phyloP scores from a whole-genome alignment of 2,113 vertebrate species.

The Canis aureus region DNA sequence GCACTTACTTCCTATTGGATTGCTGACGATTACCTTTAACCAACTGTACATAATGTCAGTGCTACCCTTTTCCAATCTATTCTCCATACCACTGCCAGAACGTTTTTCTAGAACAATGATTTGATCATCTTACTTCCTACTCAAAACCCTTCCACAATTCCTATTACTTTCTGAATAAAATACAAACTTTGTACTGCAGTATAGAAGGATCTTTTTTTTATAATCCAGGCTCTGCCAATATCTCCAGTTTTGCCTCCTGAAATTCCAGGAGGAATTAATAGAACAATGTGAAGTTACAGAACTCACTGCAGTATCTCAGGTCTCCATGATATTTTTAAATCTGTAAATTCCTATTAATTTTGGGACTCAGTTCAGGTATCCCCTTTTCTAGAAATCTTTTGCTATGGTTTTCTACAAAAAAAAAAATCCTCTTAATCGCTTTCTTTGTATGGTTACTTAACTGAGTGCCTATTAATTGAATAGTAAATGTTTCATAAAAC shows the following conservation, averaged over 20 bases:
- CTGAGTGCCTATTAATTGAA: not conserved
- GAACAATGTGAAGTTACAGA: not conserved
- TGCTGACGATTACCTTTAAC: not conserved
- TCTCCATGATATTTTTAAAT: not conserved
- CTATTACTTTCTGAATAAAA: not conserved
- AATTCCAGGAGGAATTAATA: not conserved
- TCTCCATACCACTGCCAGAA: not conserved
- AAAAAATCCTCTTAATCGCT: not conserved
- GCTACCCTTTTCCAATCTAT: not conserved
- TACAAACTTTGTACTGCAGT: not conserved
- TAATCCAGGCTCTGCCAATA: not conserved
- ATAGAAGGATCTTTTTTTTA: not conserved
- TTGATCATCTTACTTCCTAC: not conserved
- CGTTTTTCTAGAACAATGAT: not conserved
- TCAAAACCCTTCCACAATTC: not conserved
- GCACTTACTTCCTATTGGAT: not conserved
- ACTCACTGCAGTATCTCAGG: not conserved
- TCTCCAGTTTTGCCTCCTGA: not conserved
- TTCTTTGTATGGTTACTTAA: slow-evolving; percentile 21
- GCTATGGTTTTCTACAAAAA: not conserved
- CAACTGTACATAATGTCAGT: not conserved
- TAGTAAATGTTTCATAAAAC: not conserved
- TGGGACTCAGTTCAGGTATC: not conserved
- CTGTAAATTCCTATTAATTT: not conserved
- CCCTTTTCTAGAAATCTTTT: not conserved